These are phyloP conservation scores for Hippopotamus amphibius DNA, from an alignment of 2,113 vertebrate genomes.

Conservation along the genomic window DNA sequence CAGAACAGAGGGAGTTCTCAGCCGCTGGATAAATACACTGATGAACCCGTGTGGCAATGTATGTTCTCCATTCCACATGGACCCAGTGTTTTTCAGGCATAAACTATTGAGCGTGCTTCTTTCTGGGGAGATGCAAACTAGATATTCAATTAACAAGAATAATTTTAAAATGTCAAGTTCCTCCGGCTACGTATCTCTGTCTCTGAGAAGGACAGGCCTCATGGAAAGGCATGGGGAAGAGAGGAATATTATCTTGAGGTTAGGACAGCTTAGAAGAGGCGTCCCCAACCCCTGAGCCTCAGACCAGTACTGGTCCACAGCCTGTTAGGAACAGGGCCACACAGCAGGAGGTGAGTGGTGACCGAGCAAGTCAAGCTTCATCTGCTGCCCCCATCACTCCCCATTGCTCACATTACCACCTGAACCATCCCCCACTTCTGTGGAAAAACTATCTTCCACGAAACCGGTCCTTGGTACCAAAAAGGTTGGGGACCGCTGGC, in stretches of 20 bases:
- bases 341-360: too few species aligned
- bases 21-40: background rate
- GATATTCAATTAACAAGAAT: background rate
- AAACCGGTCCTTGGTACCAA: too few species aligned
- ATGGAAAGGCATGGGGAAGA: background rate
- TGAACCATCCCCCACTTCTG: too few species aligned
- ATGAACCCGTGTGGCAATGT: background rate
- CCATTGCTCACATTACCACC: too few species aligned
- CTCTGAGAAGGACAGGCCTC: background rate
- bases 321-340: too few species aligned
- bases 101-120: background rate
- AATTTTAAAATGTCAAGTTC: background rate
- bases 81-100: background rate
- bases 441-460: too few species aligned
- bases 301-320: too few species aligned
- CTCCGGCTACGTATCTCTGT: background rate
- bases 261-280: background rate
- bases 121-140: background rate
- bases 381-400: too few species aligned
- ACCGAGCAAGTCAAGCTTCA: too few species aligned
- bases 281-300: too few species aligned
- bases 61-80: background rate
- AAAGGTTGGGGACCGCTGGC: too few species aligned
- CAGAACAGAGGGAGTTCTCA: background rate
- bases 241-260: background rate